Evolutionary conservation across 2,888 invertebrate species (phyloP).

Genomic region (Apamea monoglypha): DNA sequence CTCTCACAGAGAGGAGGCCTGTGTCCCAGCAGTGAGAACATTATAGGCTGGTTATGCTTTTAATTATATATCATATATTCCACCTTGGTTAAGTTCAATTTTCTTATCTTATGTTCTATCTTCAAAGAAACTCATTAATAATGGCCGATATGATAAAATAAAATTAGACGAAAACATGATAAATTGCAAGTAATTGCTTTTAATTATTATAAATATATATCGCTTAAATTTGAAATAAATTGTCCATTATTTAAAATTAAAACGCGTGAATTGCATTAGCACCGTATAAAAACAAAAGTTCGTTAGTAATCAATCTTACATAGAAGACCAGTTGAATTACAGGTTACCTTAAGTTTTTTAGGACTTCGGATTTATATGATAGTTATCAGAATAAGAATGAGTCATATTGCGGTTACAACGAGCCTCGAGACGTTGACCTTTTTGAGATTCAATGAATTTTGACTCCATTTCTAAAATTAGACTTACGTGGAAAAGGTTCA

Average conservation of each 20-base stretch:
- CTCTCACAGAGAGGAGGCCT: neutral
- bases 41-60: too few relatives aligned
- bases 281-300: constrained; percentile 36
- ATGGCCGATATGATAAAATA: neutral
- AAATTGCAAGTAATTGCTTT: constrained; percentile 8
- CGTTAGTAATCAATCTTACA: constrained; percentile 44
- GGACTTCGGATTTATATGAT: constrained; percentile 13
- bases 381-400: constrained; percentile 58
- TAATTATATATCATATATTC: neutral
- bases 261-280: constrained; percentile 11
- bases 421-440: constrained; percentile 61
- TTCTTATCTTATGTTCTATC: neutral
- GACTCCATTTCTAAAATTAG: constrained; percentile 45
- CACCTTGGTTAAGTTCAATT: neutral
- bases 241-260: constrained; percentile 11
- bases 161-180: neutral
- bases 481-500: constrained; percentile 46
- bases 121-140: neutral
- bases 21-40: neutral
- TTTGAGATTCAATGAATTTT: constrained; percentile 47
- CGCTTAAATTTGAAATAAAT: constrained; percentile 20
- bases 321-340: constrained; percentile 21
- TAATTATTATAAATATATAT: neutral
- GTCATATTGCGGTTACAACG: constrained; percentile 49
- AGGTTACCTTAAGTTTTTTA: constrained; percentile 49